A percentile compares a stretch with the other conserved stretches of the same genome.
Evolutionary conservation across 2,888 invertebrate genomes (phyloP).

Genomic region (Megalurothrips usitatus): DNA sequence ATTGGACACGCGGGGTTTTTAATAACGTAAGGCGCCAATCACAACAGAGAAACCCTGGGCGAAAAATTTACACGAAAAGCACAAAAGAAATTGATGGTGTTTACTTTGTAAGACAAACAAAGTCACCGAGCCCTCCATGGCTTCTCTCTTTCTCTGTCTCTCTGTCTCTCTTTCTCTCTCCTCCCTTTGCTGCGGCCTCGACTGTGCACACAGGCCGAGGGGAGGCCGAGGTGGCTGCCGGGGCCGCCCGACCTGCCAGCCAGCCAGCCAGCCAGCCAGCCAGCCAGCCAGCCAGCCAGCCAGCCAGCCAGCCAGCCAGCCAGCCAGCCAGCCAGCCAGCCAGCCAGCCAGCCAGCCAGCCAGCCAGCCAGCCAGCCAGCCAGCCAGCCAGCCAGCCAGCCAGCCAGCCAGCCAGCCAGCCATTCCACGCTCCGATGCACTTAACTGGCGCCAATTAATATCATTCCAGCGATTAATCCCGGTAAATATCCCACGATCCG

Average conservation of each 20-base stretch:
- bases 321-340: background rate
- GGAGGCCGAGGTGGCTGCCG: background rate
- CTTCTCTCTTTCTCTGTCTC: too few species aligned
- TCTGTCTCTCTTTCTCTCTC: too few species aligned
- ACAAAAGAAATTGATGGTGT: too few species aligned
- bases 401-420: background rate
- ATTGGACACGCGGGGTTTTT: too few species aligned
- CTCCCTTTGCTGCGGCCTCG: too few species aligned
- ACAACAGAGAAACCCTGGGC: too few species aligned
- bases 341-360: background rate
- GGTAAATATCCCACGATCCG: background rate
- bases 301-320: background rate
- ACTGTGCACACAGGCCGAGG: background rate
- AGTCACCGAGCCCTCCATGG: too few species aligned
- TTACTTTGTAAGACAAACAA: too few species aligned
- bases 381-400: background rate
- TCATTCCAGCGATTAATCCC: conserved; percentile 10
- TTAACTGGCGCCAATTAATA: conserved; percentile 20
- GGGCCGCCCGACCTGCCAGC: background rate
- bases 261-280: background rate
- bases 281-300: background rate
- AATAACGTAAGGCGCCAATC: too few species aligned
- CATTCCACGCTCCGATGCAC: background rate
- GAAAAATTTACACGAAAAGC: too few species aligned
- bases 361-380: background rate